These are phyloP conservation scores for Orius insidiosus DNA, from an alignment of 1,140 invertebrate genomes.

Conservation along the genomic window DNA sequence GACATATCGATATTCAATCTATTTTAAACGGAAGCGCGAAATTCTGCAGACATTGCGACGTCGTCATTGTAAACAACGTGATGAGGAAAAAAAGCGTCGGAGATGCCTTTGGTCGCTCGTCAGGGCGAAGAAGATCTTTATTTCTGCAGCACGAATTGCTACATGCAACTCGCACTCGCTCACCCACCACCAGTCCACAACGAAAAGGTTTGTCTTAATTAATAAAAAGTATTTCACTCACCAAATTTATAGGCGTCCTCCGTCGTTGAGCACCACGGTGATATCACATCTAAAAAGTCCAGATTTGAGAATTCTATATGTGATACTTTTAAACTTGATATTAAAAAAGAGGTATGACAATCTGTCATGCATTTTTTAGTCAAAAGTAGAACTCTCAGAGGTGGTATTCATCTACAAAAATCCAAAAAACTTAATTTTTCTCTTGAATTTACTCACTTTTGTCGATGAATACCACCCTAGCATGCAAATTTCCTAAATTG, in stretches of 20 bases:
- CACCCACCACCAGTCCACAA: constrained; percentile 25
- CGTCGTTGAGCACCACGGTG: constrained; percentile 36
- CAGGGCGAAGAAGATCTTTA: constrained; percentile 52
- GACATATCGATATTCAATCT: constrained; percentile 71
- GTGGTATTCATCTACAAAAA: too few species aligned
- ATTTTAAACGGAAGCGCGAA: constrained; percentile 74
- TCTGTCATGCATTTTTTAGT: too few species aligned
- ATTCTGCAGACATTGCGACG: constrained; percentile 82
- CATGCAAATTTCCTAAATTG: too few species aligned
- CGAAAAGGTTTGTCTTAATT: constrained; percentile 31
- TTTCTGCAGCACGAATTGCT: constrained; percentile 73
- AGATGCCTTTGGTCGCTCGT: constrained; percentile 51
- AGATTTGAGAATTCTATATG: not conserved
- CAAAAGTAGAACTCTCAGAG: too few species aligned
- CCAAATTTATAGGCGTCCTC: constrained; percentile 31
- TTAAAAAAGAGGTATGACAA: too few species aligned
- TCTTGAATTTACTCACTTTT: too few species aligned
- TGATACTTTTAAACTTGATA: too few species aligned
- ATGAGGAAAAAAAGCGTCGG: constrained; percentile 64
- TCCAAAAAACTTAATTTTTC: too few species aligned
- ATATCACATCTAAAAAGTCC: constrained; percentile 5
- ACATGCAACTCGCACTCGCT: constrained; percentile 58
- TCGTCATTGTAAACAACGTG: constrained; percentile 65
- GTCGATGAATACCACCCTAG: too few species aligned
- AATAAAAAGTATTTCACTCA: too few species aligned